Percentiles rank a stretch among this genome's conserved stretches.
Evolutionary conservation across 1,140 invertebrate species (phyloP).

Genomic region (Penaeus chinensis): DNA sequence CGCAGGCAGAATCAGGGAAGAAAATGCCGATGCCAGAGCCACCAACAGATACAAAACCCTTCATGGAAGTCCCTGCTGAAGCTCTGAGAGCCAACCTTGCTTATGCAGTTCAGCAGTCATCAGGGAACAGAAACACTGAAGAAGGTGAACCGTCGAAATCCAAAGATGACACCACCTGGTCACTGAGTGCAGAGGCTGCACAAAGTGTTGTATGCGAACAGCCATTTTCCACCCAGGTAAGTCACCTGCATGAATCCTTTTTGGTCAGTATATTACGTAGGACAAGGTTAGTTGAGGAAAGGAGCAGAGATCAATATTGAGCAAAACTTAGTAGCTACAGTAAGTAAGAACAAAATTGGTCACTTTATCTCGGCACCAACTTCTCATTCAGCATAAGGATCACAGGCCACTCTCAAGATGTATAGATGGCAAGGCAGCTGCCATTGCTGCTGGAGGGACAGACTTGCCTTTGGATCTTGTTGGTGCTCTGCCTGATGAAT

Average conservation of each 20-base stretch:
- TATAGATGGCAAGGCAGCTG: background rate
- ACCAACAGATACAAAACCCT: constrained; percentile 44
- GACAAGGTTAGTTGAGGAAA: background rate
- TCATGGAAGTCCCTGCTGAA: constrained; percentile 52
- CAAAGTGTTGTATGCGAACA: constrained; percentile 50
- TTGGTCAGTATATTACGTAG: background rate
- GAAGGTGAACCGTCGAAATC: constrained; percentile 9
- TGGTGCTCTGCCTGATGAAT: constrained; percentile 41
- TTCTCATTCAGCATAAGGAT: constrained; percentile 27
- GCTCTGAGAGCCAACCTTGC: constrained; percentile 29
- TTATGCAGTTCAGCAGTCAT: background rate
- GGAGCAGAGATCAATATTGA: background rate
- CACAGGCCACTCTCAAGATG: background rate
- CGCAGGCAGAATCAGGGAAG: background rate
- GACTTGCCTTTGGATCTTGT: constrained; percentile 32
- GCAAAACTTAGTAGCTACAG: too few species aligned
- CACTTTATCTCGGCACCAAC: background rate
- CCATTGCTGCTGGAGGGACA: too few species aligned
- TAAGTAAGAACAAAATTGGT: background rate
- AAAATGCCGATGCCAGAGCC: constrained; percentile 11
- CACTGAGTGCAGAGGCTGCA: background rate
- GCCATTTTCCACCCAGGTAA: constrained; percentile 45
- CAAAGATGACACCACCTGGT: constrained; percentile 21
- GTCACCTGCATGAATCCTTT: background rate
- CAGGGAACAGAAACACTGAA: constrained; percentile 4